These are phyloP conservation scores for Orcinus orca DNA, from an alignment of 2,113 vertebrate genomes.

Conservation along the genomic window DNA sequence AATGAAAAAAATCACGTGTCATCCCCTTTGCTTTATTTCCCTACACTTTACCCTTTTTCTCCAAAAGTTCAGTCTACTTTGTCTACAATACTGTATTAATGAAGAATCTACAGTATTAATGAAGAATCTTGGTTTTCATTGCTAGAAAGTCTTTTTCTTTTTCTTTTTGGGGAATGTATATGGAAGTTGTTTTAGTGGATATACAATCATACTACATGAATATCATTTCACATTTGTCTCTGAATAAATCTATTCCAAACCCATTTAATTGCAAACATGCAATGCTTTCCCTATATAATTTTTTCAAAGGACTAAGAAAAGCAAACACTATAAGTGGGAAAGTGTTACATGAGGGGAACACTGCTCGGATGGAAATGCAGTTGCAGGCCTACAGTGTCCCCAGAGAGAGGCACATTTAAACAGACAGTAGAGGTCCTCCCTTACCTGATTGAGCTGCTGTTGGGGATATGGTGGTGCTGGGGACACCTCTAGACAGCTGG, in stretches of 20 bases:
- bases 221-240: neutral
- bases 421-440: neutral
- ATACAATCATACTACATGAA: neutral
- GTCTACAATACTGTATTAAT: neutral
- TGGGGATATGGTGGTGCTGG: neutral
- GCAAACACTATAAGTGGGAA: neutral
- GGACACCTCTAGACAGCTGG: neutral
- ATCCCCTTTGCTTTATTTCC: neutral
- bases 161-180: neutral
- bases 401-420: neutral
- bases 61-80: neutral
- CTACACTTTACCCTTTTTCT: neutral
- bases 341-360: neutral
- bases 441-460: neutral
- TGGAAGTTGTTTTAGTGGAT: neutral
- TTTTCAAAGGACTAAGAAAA: neutral
- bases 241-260: neutral
- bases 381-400: neutral
- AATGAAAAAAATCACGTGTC: neutral
- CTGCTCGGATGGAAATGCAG: neutral
- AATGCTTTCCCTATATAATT: neutral
- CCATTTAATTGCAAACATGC: conserved; percentile 26
- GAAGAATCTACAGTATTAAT: neutral
- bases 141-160: neutral
- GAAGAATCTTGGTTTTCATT: neutral